Evolutionary conservation across 2,888 invertebrate species (phyloP).

Genomic region (Blera fallax): DNA sequence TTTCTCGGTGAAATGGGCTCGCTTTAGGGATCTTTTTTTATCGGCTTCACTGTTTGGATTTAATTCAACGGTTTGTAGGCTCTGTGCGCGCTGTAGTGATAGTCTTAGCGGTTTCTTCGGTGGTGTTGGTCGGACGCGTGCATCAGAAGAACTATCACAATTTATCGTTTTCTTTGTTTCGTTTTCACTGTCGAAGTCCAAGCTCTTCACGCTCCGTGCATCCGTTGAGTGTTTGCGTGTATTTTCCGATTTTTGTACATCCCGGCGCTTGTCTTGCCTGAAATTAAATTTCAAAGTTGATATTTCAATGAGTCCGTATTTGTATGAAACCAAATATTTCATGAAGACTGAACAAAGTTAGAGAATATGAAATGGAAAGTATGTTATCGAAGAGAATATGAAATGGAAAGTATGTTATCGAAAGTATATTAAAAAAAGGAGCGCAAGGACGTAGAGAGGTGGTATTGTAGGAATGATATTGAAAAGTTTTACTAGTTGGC

Average conservation of each 20-base stretch:
- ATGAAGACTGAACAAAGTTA: too few relatives aligned
- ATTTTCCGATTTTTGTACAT: conserved; percentile 76
- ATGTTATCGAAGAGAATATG: too few relatives aligned
- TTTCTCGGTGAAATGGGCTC: conserved; percentile 78
- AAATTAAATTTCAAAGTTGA: background rate
- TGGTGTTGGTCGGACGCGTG: conserved; percentile 88
- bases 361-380: too few relatives aligned
- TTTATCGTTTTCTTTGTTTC: conserved; percentile 79
- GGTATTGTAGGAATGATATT: too few relatives aligned
- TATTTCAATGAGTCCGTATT: background rate
- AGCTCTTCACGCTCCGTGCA: conserved; percentile 86
- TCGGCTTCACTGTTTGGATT: conserved; percentile 77
- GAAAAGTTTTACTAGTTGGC: too few relatives aligned
- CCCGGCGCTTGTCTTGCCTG: conserved; percentile 78
- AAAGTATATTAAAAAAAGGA: too few relatives aligned
- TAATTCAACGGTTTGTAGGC: conserved; percentile 87
- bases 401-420: too few relatives aligned
- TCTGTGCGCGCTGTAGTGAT: conserved; percentile 91
- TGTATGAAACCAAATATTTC: too few relatives aligned
- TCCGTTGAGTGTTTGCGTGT: conserved; percentile 76
- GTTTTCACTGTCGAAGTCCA: conserved; percentile 90
- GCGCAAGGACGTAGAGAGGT: too few relatives aligned
- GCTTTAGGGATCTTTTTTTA: conserved; percentile 80
- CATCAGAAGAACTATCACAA: conserved; percentile 85
- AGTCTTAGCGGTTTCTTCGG: conserved; percentile 92